phyloP scores from a whole-genome alignment of 2,888 invertebrate species.

The Macaria liturata region DNA sequence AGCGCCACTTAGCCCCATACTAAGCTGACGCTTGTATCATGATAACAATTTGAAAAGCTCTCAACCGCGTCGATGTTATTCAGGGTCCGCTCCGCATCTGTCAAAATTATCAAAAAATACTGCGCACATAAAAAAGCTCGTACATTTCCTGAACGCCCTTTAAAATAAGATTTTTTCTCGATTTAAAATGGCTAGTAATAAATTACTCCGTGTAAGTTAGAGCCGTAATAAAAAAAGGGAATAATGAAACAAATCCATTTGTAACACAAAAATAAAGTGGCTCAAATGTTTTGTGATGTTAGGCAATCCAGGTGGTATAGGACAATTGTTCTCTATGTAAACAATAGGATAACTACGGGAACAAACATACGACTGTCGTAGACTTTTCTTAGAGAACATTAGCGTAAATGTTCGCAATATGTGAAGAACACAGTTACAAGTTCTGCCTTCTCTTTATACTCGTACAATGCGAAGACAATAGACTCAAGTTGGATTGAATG shows the following conservation, averaged over 20 bases:
- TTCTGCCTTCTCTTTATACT: too few species aligned
- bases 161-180: slow-evolving; percentile 28
- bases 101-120: slow-evolving; percentile 24
- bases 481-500: too few species aligned
- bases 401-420: background rate
- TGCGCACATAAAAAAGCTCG: slow-evolving; percentile 19
- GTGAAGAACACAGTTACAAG: background rate
- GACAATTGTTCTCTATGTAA: slow-evolving; percentile 43
- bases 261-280: slow-evolving; percentile 35
- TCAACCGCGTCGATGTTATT: slow-evolving; percentile 10
- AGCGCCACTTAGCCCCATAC: too few species aligned
- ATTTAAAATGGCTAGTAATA: slow-evolving; percentile 29
- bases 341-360: slow-evolving; percentile 36
- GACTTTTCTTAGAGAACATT: slow-evolving; percentile 4
- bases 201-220: slow-evolving; percentile 33
- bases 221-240: slow-evolving; percentile 31
- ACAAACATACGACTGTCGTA: slow-evolving; percentile 14
- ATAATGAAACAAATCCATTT: slow-evolving; percentile 45
- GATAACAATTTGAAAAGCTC: slow-evolving; percentile 3
- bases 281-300: slow-evolving; percentile 38
- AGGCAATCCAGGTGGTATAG: slow-evolving; percentile 35
- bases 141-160: slow-evolving; percentile 26
- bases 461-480: too few species aligned
- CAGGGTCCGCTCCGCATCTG: slow-evolving; percentile 12
- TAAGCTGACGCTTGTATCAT: too few species aligned